Evolutionary conservation across 2,888 invertebrate species (phyloP), one percentile per base, ranked within the genome.

Genomic region (Hypolimnas misippus): DNA sequence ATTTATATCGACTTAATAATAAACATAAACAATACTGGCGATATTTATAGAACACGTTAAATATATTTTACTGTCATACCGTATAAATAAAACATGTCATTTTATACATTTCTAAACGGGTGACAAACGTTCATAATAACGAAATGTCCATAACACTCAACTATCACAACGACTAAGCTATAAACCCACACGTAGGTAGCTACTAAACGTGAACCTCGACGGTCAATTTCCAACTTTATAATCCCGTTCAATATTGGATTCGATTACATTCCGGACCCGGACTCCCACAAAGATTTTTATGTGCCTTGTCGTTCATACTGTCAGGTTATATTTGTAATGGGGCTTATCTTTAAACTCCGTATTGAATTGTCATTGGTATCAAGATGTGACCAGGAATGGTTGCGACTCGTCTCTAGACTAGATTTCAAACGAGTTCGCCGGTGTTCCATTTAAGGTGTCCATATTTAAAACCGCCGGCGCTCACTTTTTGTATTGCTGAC

Each of bases 281-380:
- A 72, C 74, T 74, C 71, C 75, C 76, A 78, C 76, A 73, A 77
- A 74, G 76, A 78, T 81, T 84, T 81, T 80, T 79, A 83, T 82
- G 77, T 75, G 73, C 66, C 65, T 65, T 74, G 78, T 77, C 77
- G 69, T 73, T 76, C 72, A 70, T 73, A 73, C 72, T 75, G 81
- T 81, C 80, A 78, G 73, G 74, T 76, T 76, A 82, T 82, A 85
- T 82, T 83, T 82, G 80, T 83, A 82, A 81, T 79, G 75, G 78
- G 69, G 70, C 76, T 81, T 83, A 84, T 84, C 82, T 82, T 66
- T 74, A 76, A 73, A 77, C 72, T 72, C 66, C 40, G 81, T 83
- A 88, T 87, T 83, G 85, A 88, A 86, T 86, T 84, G 86, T 86
- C 87, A 84, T 73, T 68, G 68, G 60, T 78, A 83, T 83, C 81